phyloP scores from a whole-genome alignment of 2,888 invertebrate genomes.

The Cryptus armator region DNA sequence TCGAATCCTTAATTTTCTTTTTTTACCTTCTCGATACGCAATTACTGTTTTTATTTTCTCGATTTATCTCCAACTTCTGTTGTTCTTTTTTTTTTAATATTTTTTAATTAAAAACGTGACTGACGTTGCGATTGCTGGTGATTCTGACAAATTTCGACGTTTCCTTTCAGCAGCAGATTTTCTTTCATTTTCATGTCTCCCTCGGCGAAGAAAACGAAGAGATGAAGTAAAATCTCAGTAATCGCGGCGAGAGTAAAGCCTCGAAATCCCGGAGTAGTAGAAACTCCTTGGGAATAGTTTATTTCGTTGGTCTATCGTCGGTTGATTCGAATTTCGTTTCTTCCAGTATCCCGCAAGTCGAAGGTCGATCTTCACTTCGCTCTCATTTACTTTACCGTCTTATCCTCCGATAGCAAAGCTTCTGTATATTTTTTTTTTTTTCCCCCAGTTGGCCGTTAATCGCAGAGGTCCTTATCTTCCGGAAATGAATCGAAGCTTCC shows the following conservation, averaged over 20 bases:
- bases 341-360: not conserved
- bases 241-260: not conserved
- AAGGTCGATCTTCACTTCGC: slow-evolving; percentile 3
- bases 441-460: slow-evolving; percentile 17
- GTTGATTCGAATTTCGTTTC: slow-evolving; percentile 10
- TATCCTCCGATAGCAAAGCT: not conserved
- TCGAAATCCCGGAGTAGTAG: not conserved
- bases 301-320: not conserved
- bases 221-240: not conserved
- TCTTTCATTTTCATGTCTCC: not conserved
- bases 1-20: not conserved
- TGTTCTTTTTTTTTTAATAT: not conserved
- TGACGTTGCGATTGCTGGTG: not conserved
- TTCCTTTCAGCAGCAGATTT: not conserved
- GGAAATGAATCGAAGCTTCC: slow-evolving; percentile 21
- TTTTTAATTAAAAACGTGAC: not conserved
- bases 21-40: too few species aligned
- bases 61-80: not conserved
- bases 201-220: not conserved
- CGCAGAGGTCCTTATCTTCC: slow-evolving; percentile 31
- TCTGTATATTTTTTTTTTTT: not conserved
- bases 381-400: not conserved
- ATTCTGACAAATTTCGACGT: not conserved
- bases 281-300: not conserved
- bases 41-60: not conserved